A percentile compares a stretch with the other conserved stretches of the same genome.
phyloP scores from a whole-genome alignment of 2,888 invertebrate genomes.

The Serrognathus titanus region DNA sequence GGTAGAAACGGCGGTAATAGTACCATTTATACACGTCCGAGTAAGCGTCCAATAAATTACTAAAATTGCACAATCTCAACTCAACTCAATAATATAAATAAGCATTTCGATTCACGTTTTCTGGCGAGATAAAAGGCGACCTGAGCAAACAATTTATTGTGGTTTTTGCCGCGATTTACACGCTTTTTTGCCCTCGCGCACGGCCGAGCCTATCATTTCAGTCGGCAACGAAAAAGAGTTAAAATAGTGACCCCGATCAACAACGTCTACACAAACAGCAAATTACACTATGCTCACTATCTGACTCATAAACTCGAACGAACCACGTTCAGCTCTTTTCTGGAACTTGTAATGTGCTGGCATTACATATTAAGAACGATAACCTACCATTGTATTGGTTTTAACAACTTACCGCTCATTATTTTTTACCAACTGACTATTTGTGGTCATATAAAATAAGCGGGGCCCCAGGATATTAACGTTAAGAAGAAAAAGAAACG shows the following conservation, averaged over 20 bases:
- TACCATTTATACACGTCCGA: slow-evolving; percentile 10
- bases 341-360: slow-evolving; percentile 17
- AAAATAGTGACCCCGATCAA: slow-evolving; percentile 17
- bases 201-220: slow-evolving; percentile 1
- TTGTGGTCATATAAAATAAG: too few species aligned
- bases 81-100: slow-evolving; percentile 18
- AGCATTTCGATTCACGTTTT: slow-evolving; percentile 13
- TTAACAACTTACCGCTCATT: background rate
- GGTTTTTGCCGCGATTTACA: slow-evolving; percentile 1
- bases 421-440: too few species aligned
- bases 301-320: slow-evolving; percentile 31
- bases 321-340: slow-evolving; percentile 35
- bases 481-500: too few species aligned
- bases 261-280: slow-evolving; percentile 16
- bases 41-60: slow-evolving; percentile 15
- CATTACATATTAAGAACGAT: slow-evolving; percentile 19
- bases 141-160: slow-evolving; percentile 1
- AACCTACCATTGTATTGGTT: slow-evolving; percentile 4
- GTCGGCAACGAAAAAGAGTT: slow-evolving; percentile 1
- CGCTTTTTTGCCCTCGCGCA: background rate
- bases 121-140: background rate
- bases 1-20: slow-evolving; percentile 7
- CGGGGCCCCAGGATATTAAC: too few species aligned
- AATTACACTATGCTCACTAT: slow-evolving; percentile 28
- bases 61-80: slow-evolving; percentile 16